Conservation (phyloP, 2,797 vertebrate genomes). For the Enteromius thamalakanensis region DNA sequence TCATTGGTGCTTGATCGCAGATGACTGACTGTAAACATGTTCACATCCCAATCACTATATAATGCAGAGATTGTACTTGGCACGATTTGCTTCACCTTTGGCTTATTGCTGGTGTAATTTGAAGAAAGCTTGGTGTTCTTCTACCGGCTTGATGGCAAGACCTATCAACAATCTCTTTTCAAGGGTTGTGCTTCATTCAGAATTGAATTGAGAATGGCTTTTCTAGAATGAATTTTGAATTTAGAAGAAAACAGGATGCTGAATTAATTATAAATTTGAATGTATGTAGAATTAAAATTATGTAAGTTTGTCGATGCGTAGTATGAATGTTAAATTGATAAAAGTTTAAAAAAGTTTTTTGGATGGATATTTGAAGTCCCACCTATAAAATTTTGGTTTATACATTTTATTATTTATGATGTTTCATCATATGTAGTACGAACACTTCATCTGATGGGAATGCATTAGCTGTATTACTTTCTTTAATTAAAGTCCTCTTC, state of each 20-base stretch:
- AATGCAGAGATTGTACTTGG: not conserved
- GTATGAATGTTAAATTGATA: not conserved
- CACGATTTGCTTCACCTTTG: not conserved
- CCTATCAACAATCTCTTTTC: not conserved
- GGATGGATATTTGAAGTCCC: not conserved
- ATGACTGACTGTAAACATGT: not conserved
- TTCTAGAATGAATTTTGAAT: not conserved
- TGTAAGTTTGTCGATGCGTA: not conserved
- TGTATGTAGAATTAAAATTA: not conserved
- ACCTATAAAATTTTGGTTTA: not conserved
- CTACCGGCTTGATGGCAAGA: not conserved
- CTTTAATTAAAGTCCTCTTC: not conserved
- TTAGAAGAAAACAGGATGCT: not conserved
- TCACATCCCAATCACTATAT: not conserved
- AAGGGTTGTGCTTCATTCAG: not conserved
- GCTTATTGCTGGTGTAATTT: not conserved
- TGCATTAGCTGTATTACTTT: not conserved
- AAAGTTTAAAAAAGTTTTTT: not conserved
- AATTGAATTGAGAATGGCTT: not conserved
- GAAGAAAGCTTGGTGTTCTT: not conserved
- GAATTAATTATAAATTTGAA: not conserved
- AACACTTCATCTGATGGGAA: not conserved
- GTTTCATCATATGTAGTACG: not conserved
- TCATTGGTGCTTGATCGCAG: not conserved
- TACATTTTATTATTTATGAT: not conserved